phyloP scores from a whole-genome alignment of 2,113 vertebrate species.

The Brienomyrus brachyistius region DNA sequence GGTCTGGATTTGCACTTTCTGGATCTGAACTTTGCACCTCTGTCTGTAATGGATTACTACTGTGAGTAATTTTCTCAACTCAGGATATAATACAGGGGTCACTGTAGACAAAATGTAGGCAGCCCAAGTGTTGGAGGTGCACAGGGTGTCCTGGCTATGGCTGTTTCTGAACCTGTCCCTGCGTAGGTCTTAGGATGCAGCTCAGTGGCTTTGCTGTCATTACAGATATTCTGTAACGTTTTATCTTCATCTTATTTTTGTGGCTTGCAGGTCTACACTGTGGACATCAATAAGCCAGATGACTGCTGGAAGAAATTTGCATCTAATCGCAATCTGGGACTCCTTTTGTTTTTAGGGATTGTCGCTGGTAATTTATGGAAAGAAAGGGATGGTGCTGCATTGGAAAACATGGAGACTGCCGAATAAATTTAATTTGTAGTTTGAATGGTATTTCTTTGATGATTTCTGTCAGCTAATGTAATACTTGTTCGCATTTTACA shows the following conservation, averaged over 20 bases:
- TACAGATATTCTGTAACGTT: not conserved
- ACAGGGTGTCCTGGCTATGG: too few species aligned
- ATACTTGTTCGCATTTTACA: not conserved
- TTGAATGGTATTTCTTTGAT: not conserved
- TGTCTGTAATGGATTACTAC: too few species aligned
- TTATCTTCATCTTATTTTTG: not conserved
- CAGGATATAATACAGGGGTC: too few species aligned
- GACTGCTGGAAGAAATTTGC: constrained; percentile 92
- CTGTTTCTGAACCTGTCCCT: too few species aligned
- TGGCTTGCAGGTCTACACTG: constrained; percentile 69
- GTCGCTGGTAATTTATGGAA: constrained; percentile 81
- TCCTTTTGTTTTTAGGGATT: constrained; percentile 80
- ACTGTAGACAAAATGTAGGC: too few species aligned
- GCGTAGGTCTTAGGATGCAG: not conserved
- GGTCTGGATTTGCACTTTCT: too few species aligned
- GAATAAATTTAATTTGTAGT: not conserved
- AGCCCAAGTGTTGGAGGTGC: too few species aligned
- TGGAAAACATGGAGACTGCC: constrained; percentile 23
- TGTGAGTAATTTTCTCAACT: too few species aligned
- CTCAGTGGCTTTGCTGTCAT: not conserved
- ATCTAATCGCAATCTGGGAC: constrained; percentile 80
- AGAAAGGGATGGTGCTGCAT: constrained; percentile 39
- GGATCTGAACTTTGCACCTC: too few species aligned
- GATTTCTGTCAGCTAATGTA: not conserved
- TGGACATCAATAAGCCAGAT: constrained; percentile 80